Conservation (phyloP, 2,797 vertebrate genomes). For the Limosa lapponica region DNA sequence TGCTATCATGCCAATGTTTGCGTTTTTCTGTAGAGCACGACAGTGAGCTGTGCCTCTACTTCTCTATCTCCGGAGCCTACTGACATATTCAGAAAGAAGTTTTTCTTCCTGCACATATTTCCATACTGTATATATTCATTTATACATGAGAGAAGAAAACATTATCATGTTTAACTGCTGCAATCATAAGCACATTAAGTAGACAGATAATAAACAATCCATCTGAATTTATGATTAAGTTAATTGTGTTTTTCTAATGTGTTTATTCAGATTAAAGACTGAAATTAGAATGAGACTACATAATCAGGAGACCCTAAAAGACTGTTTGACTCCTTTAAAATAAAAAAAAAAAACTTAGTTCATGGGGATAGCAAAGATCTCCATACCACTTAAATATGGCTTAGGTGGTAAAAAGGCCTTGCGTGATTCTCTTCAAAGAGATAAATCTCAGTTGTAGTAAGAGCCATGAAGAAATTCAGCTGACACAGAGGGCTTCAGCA, state of each 20-base stretch:
- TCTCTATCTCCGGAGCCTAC: not conserved
- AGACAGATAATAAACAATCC: constrained; percentile 67
- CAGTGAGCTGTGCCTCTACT: not conserved
- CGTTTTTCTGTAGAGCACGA: not conserved
- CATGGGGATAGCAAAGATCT: not conserved
- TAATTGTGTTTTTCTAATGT: constrained; percentile 62
- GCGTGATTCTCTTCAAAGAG: not conserved
- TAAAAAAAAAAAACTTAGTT: constrained; percentile 55
- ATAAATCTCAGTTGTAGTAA: not conserved
- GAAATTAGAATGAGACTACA: constrained; percentile 33
- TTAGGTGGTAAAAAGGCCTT: not conserved
- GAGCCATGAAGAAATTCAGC: not conserved
- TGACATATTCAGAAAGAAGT: not conserved
- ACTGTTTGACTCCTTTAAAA: constrained; percentile 8
- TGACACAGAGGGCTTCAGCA: not conserved
- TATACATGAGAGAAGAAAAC: constrained; percentile 50
- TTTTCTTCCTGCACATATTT: constrained; percentile 26
- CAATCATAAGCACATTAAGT: constrained; percentile 67
- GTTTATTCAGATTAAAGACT: constrained; percentile 63
- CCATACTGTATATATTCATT: constrained; percentile 40
- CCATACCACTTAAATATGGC: not conserved
- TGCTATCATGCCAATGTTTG: not conserved
- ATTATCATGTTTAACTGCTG: constrained; percentile 62
- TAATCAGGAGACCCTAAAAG: constrained; percentile 44
- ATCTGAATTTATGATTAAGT: constrained; percentile 67